Evolutionary conservation across 2,797 vertebrate species (phyloP).

Genomic region (Oreochromis grahami): DNA sequence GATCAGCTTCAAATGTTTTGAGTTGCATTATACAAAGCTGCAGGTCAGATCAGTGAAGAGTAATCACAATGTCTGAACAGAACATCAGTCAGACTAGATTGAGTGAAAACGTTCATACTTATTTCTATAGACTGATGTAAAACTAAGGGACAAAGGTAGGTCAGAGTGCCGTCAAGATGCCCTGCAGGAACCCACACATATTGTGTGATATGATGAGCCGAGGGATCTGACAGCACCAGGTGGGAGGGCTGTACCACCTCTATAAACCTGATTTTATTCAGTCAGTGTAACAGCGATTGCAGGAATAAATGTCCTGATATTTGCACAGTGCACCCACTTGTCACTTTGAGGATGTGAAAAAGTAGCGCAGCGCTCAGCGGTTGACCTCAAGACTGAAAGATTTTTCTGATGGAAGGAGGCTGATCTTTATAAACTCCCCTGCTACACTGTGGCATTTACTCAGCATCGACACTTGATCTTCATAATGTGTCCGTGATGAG

Average conservation of each 20-base stretch:
- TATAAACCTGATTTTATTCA: conserved; percentile 12
- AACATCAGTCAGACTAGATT: background rate
- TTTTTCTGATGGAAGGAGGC: conserved; percentile 40
- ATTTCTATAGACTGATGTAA: background rate
- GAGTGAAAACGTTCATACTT: background rate
- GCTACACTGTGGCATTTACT: conserved; percentile 62
- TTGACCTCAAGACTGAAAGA: conserved; percentile 30
- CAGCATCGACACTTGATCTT: conserved; percentile 55
- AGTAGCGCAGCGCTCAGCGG: conserved; percentile 16
- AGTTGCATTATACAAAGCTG: background rate
- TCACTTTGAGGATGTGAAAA: conserved; percentile 21
- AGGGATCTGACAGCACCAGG: background rate
- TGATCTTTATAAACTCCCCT: conserved; percentile 60
- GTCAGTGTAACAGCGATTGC: background rate
- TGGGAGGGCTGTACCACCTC: background rate
- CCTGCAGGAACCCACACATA: background rate
- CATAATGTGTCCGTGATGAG: conserved; percentile 59
- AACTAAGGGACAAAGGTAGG: conserved; percentile 1
- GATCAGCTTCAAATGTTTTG: background rate
- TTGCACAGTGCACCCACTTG: conserved; percentile 22
- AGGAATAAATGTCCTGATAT: conserved; percentile 31
- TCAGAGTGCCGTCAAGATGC: conserved; percentile 4
- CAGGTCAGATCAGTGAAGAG: background rate
- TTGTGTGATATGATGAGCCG: conserved; percentile 19
- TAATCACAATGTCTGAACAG: background rate